A percentile compares a stretch with the other conserved stretches of the same genome.
Conservation (phyloP, 2,113 vertebrate genomes). For the Grantiella picta region DNA sequence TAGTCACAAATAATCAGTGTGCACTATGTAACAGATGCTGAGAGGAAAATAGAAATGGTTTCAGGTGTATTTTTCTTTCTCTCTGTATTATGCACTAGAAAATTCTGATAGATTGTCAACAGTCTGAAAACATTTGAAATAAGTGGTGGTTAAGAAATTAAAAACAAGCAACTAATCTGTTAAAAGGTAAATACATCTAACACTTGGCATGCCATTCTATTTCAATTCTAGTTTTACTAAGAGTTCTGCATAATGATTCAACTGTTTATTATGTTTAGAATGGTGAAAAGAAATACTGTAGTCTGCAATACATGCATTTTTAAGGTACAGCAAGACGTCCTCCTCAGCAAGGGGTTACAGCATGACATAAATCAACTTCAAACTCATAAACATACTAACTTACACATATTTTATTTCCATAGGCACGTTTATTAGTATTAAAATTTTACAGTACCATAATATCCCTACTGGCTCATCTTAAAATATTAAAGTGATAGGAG, state of each 20-base stretch:
- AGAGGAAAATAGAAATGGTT: not conserved
- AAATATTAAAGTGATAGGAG: constrained; percentile 67
- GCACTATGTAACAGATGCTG: not conserved
- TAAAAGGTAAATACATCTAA: not conserved
- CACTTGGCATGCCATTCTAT: not conserved
- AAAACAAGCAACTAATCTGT: not conserved
- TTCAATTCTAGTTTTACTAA: not conserved
- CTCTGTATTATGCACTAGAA: not conserved
- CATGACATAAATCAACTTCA: constrained; percentile 63
- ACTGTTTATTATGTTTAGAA: not conserved
- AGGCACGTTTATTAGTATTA: constrained; percentile 70
- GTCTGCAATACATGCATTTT: not conserved
- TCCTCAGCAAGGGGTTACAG: not conserved
- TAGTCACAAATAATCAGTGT: not conserved
- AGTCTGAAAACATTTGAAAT: not conserved
- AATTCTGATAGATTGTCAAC: not conserved
- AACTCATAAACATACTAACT: constrained; percentile 57
- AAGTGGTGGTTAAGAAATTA: not conserved
- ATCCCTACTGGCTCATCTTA: constrained; percentile 54
- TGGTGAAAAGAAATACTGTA: not conserved
- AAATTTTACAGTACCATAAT: constrained; percentile 74
- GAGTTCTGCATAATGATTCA: not conserved
- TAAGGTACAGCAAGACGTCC: not conserved
- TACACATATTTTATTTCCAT: constrained; percentile 65
- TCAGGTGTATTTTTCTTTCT: not conserved